Evolutionary conservation across 2,797 vertebrate genomes (phyloP), one percentile per base, ranked within the genome.

Genomic region (Pelobates cultripes): DNA sequence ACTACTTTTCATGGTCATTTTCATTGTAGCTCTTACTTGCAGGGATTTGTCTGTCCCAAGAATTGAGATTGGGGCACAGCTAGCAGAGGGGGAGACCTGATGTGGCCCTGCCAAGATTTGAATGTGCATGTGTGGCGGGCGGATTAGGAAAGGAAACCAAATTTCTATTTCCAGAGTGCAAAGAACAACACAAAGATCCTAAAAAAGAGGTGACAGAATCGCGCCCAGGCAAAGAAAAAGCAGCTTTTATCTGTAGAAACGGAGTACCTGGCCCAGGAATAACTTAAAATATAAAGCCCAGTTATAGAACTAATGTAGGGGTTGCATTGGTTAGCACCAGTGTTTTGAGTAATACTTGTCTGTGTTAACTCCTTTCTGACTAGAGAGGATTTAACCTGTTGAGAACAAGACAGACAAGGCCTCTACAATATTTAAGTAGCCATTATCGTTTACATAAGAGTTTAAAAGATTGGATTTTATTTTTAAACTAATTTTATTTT

Each of bases 111-210:
- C 72, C 72, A 61, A 66, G 41, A 40, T 69, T 61, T 53, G 67
- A 53, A 17, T 4, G 40, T 70, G 66, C 10, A 43, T 15, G 68
- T 44, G 68, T 7, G 68, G 68, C 9, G 28, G 74, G 71, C 47
- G 80, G 80, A 77, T 82, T 82, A 77, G 47, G 45, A 42, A 41
- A 77, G 80, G 74, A 77, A 82, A 82, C 80, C 80, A 64, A 55
- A 42, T 17, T 82, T 66, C 80, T 82, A 82, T 77, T 82, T 77
- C 45, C 60, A 82, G 68, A 60, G 68, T 77, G 80, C 77, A 68
- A 82, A 73, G 68, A 82, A 75, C 60, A 76, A 82, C 68, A 72
- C 28, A 28, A 14, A 9, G 69, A 53, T 53, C 80, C 80, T 15
- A 40, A 81, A 78, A 71, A 77, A 81, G 73, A 82, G 74, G 74